These are phyloP conservation scores for Ormyrus labotus DNA, from an alignment of 2,888 invertebrate genomes.

Conservation along the genomic window DNA sequence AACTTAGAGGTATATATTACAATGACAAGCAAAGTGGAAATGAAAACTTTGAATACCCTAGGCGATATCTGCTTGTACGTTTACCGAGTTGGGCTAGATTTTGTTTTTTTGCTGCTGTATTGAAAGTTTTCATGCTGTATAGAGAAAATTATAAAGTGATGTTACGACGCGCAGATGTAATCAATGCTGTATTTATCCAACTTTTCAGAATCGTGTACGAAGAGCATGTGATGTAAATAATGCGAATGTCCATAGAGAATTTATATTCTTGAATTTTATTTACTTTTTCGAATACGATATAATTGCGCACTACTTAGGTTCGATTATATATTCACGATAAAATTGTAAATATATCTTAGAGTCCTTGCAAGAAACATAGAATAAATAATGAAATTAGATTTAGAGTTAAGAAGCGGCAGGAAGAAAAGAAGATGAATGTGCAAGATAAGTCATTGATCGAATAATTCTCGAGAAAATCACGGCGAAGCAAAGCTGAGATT, in stretches of 20 bases:
- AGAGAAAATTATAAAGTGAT: conserved; percentile 36
- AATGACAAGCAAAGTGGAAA: conserved; percentile 40
- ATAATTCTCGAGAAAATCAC: no score
- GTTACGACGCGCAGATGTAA: conserved; percentile 35
- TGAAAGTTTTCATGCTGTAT: conserved; percentile 46
- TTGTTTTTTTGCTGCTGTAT: neutral
- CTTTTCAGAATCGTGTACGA: conserved; percentile 24
- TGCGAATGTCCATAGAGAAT: conserved; percentile 12
- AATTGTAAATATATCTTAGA: no score
- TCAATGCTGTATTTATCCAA: conserved; percentile 48
- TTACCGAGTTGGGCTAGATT: neutral
- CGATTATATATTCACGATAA: neutral
- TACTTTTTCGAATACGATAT: neutral
- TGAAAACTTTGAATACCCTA: conserved; percentile 43
- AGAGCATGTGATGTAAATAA: conserved; percentile 36
- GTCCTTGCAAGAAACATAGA: no score
- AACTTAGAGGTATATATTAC: conserved; percentile 41
- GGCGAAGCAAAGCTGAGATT: no score
- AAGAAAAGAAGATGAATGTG: no score
- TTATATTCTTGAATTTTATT: neutral
- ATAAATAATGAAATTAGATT: no score
- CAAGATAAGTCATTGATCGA: no score
- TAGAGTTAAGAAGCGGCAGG: no score
- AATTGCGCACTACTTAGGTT: neutral
- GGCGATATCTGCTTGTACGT: neutral